Evolutionary conservation across 1,140 invertebrate species (phyloP), one percentile per base, ranked within the genome.

Genomic region (Drosophila varians): DNA sequence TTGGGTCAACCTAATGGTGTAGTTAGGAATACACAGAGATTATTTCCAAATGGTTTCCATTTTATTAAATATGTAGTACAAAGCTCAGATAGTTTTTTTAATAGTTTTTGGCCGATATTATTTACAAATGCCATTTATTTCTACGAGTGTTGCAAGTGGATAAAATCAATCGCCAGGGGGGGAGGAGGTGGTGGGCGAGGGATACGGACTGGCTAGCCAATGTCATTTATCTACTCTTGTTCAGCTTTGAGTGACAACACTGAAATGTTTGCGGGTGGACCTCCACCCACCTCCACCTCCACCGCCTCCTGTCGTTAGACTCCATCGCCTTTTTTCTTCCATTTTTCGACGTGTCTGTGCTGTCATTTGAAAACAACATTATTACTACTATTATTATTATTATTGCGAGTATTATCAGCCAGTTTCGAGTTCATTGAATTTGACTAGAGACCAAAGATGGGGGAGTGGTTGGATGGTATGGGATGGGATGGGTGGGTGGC

Each of bases 371-470:
- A 77, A 83, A 77, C 65, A 86, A 76, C 80, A 80, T 84, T 84
- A 84, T 87, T 80, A 77, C 76, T 86, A 84, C 48, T 80, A 76
- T 76, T 86, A 79, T 79, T 84, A 77, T 75, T 78, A 58, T 84
- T 86, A 86, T 86, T 86, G 77, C 57, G 74, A 73, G 74, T 77
- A 80, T 87, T 87, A 87, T 87, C 82, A 87, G 82, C 69, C 69
- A 73, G 83, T 87, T 87, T 87, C 82, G 83, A 87, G 82, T 87
- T 87, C 82, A 87, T 87, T 87, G 82, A 87, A 87, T 87, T 88
- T 79, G 60, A 73, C 80, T 71, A 55, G 68, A 38, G 34, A 71
- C 34, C 14, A 1, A 34, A 18, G 3, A 4, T 5, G 34, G 34
- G 11, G 43, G 52, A 21, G 23, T 21, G 16, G 23, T n/a, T 23